phyloP scores from a whole-genome alignment of 2,113 vertebrate genomes.

The Saguinus midas region DNA sequence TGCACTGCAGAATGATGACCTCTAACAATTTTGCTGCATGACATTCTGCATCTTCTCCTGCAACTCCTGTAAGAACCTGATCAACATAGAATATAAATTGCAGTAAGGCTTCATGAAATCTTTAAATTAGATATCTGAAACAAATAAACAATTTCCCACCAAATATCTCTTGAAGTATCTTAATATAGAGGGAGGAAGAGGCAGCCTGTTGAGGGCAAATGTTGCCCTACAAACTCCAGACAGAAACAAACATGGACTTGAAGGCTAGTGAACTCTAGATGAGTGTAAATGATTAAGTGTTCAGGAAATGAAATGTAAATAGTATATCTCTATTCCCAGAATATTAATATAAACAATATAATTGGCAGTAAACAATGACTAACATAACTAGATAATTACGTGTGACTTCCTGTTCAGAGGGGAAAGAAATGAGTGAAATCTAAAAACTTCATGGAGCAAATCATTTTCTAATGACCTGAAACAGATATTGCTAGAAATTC shows the following conservation, averaged over 20 bases:
- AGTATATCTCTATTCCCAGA: not conserved
- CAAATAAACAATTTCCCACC: not conserved
- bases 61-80: slow-evolving; percentile 97
- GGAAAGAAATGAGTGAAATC: not conserved
- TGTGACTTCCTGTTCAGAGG: not conserved
- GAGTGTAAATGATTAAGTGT: not conserved
- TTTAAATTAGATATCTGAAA: not conserved
- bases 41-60: slow-evolving; percentile 98
- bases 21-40: slow-evolving; percentile 98
- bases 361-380: not conserved
- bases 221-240: not conserved
- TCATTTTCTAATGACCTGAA: not conserved
- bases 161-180: not conserved
- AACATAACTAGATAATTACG: not conserved
- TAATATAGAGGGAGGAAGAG: not conserved
- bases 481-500: not conserved
- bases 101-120: not conserved
- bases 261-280: not conserved
- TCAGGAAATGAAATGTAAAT: not conserved
- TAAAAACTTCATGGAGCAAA: not conserved
- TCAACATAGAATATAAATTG: slow-evolving; percentile 51
- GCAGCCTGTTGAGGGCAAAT: not conserved
- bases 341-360: not conserved
- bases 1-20: slow-evolving; percentile 98
- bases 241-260: not conserved